Base-by-base conservation (phyloP, 2,797 vertebrate genomes). In the Danionella dracula region DNA sequence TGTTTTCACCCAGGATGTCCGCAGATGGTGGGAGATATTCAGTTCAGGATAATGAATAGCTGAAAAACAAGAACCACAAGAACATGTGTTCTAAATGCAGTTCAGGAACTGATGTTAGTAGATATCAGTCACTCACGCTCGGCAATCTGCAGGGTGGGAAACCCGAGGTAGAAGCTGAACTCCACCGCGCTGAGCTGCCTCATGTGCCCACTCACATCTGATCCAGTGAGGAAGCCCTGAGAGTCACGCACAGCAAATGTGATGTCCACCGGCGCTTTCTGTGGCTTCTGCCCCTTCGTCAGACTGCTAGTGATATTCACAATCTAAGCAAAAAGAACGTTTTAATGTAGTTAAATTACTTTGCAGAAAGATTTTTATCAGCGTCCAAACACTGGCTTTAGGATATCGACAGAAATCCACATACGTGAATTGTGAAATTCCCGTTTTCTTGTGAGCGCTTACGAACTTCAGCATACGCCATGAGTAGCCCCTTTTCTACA, bases 111-210 rank as follows among this genome's bases (percentile, higher is more conserved):
- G 8, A 64, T 34, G 2, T 2, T 44, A 27, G 37, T 50, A 6
- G 23, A 27, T 3, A 27, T 3, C 23, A 27, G 35, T 27, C 65
- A 86, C 95, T 81, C 86, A 99, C 96, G 94, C 76, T 99, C 96
- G 27, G 96, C 95, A 0, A 96, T 91, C 79, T 97, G 94, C 69
- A 93, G 86, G 38, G 86, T 89, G 0, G 96, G 96, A 80, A 92
- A 99, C 5, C 95, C 95, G 40, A 98, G 73, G 60, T 96, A 98
- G 87, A 96, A 99, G 79, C 95, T 99, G 89, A 98, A 99, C 83
- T 99, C 96, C 29, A 99, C 96, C 76, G 91, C 74, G 0, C 87
- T 96, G 67, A 98, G 84, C 81, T 92, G 95, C 75, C 95, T 87
- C 63, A 98, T 86, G 73, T 93, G 89, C 53, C 90, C 86, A 8